phyloP scores from a whole-genome alignment of 2,888 invertebrate genomes.

The Danaus chrysippus region DNA sequence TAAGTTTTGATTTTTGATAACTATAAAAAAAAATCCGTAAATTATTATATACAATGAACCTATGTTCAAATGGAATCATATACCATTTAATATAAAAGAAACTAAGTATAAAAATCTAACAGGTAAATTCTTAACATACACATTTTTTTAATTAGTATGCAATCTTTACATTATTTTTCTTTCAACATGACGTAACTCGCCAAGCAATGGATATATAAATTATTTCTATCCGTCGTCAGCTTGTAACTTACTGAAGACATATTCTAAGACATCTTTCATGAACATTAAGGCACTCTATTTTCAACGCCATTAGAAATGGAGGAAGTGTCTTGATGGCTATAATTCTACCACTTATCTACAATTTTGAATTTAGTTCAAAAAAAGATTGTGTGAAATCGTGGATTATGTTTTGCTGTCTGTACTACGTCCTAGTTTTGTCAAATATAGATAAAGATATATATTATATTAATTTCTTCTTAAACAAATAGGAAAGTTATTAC shows the following conservation, averaged over 20 bases:
- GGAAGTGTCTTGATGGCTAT: conserved; percentile 1
- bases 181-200: neutral
- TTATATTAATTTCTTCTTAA: too few species aligned
- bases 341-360: neutral
- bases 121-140: conserved; percentile 1
- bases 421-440: too few species aligned
- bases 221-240: neutral
- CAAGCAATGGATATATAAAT: neutral
- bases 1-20: neutral
- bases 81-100: too few species aligned
- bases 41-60: too few species aligned
- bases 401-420: too few species aligned
- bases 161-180: neutral
- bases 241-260: conserved; percentile 1
- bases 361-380: neutral
- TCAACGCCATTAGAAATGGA: conserved; percentile 4
- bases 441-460: too few species aligned
- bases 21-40: neutral
- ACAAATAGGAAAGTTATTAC: too few species aligned
- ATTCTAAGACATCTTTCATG: conserved; percentile 9
- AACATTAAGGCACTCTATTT: conserved; percentile 6
- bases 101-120: neutral
- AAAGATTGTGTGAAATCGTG: too few species aligned
- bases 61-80: too few species aligned
- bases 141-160: neutral